Percentiles rank a stretch among this genome's conserved stretches.
phyloP scores from a whole-genome alignment of 2,797 vertebrate genomes.

The Spatula clypeata region DNA sequence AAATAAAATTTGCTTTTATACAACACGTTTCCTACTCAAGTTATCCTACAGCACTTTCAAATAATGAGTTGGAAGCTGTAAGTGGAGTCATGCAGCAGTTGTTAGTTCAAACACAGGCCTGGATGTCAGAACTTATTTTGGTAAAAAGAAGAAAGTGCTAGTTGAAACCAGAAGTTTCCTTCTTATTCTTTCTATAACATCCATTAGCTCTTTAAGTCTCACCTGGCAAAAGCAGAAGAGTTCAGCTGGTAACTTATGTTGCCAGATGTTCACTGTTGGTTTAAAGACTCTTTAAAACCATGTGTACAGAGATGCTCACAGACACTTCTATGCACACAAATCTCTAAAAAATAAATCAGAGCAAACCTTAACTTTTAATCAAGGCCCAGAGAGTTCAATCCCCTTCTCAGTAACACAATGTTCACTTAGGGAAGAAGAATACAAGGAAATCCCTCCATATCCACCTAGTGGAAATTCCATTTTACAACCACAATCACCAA shows the following conservation, averaged over 20 bases:
- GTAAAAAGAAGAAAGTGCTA: neutral
- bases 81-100: neutral
- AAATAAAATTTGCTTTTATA: neutral
- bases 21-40: neutral
- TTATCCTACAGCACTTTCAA: neutral
- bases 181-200: neutral
- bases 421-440: neutral
- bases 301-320: neutral
- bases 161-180: neutral
- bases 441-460: neutral
- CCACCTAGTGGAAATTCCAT: neutral
- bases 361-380: neutral
- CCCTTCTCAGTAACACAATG: neutral
- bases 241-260: neutral
- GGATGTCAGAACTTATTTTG: neutral
- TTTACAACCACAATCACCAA: neutral
- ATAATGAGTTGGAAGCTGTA: neutral
- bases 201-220: neutral
- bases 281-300: neutral
- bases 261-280: neutral
- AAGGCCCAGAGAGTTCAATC: neutral
- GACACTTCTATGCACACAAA: neutral
- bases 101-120: neutral
- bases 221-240: neutral
- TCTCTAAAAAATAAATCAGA: neutral